Percentiles rank a stretch among this genome's conserved stretches.
These are phyloP conservation scores for Drosophila austrosaltans DNA, from an alignment of 2,888 invertebrate species.

Conservation along the genomic window DNA sequence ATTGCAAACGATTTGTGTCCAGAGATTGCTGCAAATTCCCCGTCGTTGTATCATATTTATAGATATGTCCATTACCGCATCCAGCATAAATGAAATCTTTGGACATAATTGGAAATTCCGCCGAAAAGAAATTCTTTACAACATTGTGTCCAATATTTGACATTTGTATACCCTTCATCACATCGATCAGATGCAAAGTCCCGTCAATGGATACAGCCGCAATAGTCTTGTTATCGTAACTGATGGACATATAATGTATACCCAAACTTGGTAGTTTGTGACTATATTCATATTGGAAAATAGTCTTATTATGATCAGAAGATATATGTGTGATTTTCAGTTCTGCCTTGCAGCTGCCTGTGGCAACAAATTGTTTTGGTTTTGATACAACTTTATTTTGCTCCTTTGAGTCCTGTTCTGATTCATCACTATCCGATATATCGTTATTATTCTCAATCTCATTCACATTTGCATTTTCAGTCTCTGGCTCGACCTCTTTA, in stretches of 20 bases:
- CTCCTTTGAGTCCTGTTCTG: neutral
- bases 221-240: slow-evolving; percentile 40
- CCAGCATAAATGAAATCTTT: slow-evolving; percentile 39
- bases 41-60: slow-evolving; percentile 31
- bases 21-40: slow-evolving; percentile 28
- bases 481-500: neutral
- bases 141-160: slow-evolving; percentile 28
- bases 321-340: slow-evolving; percentile 29
- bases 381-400: neutral
- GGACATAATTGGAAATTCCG: slow-evolving; percentile 14
- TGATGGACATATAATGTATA: slow-evolving; percentile 37
- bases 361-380: slow-evolving; percentile 43
- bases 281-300: slow-evolving; percentile 23
- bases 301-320: neutral
- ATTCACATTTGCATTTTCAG: neutral
- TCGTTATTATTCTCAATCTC: too few species aligned
- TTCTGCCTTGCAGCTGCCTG: slow-evolving; percentile 26
- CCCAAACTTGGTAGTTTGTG: slow-evolving; percentile 39
- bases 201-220: slow-evolving; percentile 46
- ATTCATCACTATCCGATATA: too few species aligned
- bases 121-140: slow-evolving; percentile 48
- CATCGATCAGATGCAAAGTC: slow-evolving; percentile 29
- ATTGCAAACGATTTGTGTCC: slow-evolving; percentile 36
- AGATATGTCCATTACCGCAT: slow-evolving; percentile 37
- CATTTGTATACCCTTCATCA: slow-evolving; percentile 27